Conservation (phyloP, 2,888 invertebrate genomes). For the Polyommatus icarus region DNA sequence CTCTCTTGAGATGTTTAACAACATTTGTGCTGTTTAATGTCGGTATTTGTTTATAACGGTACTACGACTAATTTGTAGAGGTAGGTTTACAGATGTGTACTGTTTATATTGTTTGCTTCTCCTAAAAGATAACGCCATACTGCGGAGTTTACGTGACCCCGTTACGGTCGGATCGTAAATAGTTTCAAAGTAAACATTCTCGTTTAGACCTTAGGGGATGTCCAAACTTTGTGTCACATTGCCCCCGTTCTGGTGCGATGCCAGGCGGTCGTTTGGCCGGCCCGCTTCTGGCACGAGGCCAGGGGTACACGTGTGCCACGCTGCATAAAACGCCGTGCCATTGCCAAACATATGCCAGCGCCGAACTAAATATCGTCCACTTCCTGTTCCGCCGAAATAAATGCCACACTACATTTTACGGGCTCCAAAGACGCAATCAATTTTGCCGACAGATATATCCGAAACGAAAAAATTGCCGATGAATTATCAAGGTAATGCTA, state of each 20-base stretch:
- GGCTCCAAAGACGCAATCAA: slow-evolving; percentile 37
- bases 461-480: not conserved
- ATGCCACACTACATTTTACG: slow-evolving; percentile 39
- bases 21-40: not conserved
- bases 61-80: not conserved
- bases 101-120: not conserved
- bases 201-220: slow-evolving; percentile 39
- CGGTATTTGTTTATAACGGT: not conserved
- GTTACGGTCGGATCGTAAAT: not conserved
- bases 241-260: slow-evolving; percentile 56
- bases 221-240: slow-evolving; percentile 53
- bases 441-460: not conserved
- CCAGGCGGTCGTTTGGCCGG: slow-evolving; percentile 51
- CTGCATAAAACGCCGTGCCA: slow-evolving; percentile 37
- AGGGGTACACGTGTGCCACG: slow-evolving; percentile 59
- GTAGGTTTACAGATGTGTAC: not conserved
- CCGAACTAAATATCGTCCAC: slow-evolving; percentile 54
- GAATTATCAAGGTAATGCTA: not conserved
- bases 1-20: not conserved
- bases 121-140: not conserved
- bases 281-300: slow-evolving; percentile 47
- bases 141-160: slow-evolving; percentile 14
- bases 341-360: slow-evolving; percentile 48
- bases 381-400: slow-evolving; percentile 61
- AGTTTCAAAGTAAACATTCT: slow-evolving; percentile 27